Evolutionary conservation across 2,113 vertebrate genomes (phyloP).

Genomic region (Dasyurus viverrinus): DNA sequence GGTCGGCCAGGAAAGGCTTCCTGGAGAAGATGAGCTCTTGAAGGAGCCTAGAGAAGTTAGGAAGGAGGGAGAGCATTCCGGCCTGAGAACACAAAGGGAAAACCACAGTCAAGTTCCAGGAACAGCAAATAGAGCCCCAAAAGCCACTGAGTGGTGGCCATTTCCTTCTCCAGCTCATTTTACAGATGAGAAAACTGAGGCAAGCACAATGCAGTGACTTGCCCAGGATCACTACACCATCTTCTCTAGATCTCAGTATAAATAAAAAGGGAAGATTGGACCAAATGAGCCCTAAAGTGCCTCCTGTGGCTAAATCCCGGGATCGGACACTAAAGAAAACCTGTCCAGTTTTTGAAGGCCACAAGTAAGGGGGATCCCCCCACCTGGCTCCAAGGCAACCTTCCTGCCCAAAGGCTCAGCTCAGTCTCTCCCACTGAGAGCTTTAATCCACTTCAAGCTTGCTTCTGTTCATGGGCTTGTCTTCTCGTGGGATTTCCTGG

Average conservation of each 20-base stretch:
- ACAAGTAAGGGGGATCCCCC: not conserved
- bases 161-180: not conserved
- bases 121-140: not conserved
- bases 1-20: not conserved
- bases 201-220: not conserved
- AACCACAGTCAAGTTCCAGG: not conserved
- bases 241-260: not conserved
- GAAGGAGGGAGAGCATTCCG: not conserved
- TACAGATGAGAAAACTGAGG: not conserved
- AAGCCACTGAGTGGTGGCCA: not conserved
- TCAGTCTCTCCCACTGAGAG: not conserved
- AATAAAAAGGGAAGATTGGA: not conserved
- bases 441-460: not conserved
- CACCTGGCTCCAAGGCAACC: not conserved
- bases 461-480: slow-evolving; percentile 31
- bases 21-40: not conserved
- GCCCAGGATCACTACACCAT: not conserved
- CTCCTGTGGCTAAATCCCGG: not conserved
- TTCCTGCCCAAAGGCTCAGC: not conserved
- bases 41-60: not conserved
- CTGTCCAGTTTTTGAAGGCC: not conserved
- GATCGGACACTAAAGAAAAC: not conserved
- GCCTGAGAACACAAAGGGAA: not conserved
- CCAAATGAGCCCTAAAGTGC: not conserved
- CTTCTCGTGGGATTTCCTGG: slow-evolving; percentile 53